Percentiles rank a stretch among this genome's conserved stretches.
These are phyloP conservation scores for Ylistrum balloti DNA, from an alignment of 1,140 invertebrate genomes.

Conservation along the genomic window DNA sequence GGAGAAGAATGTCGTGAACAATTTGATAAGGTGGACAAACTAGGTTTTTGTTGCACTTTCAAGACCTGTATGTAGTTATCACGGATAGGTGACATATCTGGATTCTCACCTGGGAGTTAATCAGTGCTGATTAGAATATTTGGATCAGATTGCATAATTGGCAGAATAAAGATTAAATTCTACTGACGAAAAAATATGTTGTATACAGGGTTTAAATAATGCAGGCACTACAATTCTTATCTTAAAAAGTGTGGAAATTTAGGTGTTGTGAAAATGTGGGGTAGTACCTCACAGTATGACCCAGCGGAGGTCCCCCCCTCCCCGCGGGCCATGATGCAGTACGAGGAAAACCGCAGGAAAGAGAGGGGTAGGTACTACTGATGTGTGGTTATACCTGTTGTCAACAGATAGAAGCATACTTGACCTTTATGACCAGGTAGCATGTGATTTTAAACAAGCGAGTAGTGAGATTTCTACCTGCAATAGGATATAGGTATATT, in stretches of 20 bases:
- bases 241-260: background rate
- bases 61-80: background rate
- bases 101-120: slow-evolving; percentile 30
- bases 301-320: slow-evolving; percentile 67
- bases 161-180: background rate
- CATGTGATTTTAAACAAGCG: background rate
- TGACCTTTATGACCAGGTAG: background rate
- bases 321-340: slow-evolving; percentile 73
- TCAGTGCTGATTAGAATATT: background rate
- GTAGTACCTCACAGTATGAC: slow-evolving; percentile 56
- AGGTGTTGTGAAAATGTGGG: slow-evolving; percentile 33
- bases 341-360: slow-evolving; percentile 76
- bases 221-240: background rate
- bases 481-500: background rate
- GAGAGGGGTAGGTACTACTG: slow-evolving; percentile 71
- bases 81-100: background rate
- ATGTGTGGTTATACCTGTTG: background rate
- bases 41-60: background rate
- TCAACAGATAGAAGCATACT: background rate
- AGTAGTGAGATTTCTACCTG: background rate
- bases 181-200: background rate
- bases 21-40: slow-evolving; percentile 9
- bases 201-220: background rate
- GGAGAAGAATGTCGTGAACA: background rate
- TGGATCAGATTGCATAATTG: background rate